phyloP scores from a whole-genome alignment of 2,113 vertebrate genomes.

The Orthonyx spaldingii region DNA sequence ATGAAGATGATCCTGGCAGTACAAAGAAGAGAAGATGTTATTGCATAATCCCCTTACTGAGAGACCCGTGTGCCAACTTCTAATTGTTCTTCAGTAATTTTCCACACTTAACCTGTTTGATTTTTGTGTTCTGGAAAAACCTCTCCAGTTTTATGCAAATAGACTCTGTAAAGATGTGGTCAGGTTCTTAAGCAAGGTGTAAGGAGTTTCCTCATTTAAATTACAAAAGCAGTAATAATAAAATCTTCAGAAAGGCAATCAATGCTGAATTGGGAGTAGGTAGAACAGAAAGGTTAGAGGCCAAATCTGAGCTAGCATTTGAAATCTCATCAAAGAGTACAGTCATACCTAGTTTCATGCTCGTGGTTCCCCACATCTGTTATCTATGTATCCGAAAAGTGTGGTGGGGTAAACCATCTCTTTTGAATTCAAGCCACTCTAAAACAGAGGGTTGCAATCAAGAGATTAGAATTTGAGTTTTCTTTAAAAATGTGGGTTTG shows the following conservation, averaged over 20 bases:
- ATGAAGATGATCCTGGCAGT: not conserved
- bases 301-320: not conserved
- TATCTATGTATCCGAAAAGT: not conserved
- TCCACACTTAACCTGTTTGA: not conserved
- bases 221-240: not conserved
- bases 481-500: not conserved
- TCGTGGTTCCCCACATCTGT: not conserved
- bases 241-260: not conserved
- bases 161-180: not conserved
- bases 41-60: not conserved
- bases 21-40: not conserved
- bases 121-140: not conserved
- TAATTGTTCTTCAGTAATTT: not conserved
- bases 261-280: not conserved
- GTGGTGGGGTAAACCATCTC: not conserved
- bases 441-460: not conserved
- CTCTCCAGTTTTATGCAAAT: not conserved
- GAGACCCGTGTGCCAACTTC: not conserved
- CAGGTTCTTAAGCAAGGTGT: not conserved
- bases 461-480: not conserved
- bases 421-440: not conserved
- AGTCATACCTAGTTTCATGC: not conserved
- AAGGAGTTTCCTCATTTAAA: not conserved
- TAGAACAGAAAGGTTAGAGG: not conserved
- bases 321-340: not conserved